Conservation (phyloP, 2,888 invertebrate species). For the Sphaerolaimus hirsutus region DNA sequence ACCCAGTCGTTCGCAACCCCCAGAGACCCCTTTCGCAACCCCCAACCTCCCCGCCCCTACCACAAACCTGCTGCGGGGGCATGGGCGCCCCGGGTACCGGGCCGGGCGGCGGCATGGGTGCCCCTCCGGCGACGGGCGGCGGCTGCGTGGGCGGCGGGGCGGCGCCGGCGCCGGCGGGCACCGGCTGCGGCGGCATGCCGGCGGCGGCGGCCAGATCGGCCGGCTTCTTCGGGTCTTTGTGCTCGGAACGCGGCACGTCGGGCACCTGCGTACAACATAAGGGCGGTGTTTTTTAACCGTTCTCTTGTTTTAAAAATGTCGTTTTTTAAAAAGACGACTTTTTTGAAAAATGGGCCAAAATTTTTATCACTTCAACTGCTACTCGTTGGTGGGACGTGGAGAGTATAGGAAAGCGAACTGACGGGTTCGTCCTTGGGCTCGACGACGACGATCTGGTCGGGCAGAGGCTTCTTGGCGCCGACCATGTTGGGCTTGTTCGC, state of each 20-base stretch:
- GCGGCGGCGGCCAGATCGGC: constrained; percentile 35
- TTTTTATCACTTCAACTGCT: no score
- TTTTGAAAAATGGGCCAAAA: background rate
- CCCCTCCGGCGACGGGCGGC: no score
- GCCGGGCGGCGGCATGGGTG: no score
- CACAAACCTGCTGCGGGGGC: no score
- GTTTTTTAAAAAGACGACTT: background rate
- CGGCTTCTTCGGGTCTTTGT: constrained; percentile 15
- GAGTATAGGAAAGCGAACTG: background rate
- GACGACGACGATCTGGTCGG: constrained; percentile 82
- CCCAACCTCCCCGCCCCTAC: no score
- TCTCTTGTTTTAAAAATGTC: no score
- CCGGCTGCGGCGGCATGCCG: background rate
- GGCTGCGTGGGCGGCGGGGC: no score
- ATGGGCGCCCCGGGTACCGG: no score
- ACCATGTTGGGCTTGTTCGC: constrained; percentile 89
- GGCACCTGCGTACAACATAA: constrained; percentile 2
- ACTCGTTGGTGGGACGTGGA: background rate
- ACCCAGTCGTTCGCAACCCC: no score
- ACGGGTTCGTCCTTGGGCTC: constrained; percentile 72
- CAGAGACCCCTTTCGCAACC: no score
- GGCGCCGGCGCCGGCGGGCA: background rate
- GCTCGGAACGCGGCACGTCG: constrained; percentile 18
- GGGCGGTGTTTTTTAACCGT: no score
- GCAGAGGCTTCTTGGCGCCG: constrained; percentile 86